A percentile compares a stretch with the other conserved stretches of the same genome.
These are phyloP conservation scores for Oncorhynchus clarkii DNA, from an alignment of 2,113 vertebrate species.

Conservation along the genomic window DNA sequence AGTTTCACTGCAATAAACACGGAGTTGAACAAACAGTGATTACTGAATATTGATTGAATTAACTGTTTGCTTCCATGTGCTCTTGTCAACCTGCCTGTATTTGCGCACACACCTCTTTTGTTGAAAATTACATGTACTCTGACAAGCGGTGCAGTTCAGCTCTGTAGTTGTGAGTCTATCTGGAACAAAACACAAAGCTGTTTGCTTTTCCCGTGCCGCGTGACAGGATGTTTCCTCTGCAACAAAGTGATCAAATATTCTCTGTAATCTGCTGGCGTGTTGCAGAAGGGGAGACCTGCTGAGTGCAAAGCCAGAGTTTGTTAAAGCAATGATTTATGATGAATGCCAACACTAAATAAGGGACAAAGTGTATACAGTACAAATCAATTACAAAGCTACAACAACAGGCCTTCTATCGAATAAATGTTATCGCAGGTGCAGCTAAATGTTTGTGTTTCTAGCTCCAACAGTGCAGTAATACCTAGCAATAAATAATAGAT, in stretches of 20 bases:
- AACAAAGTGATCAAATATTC: conserved; percentile 78
- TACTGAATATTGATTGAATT: conserved; percentile 61
- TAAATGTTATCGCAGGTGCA: too few relatives aligned
- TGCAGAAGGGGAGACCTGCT: conserved; percentile 67
- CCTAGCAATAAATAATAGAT: too few relatives aligned
- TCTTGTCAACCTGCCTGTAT: conserved; percentile 34
- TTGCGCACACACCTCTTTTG: conserved; percentile 52
- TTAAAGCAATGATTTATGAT: conserved; percentile 83
- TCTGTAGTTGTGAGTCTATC: conserved; percentile 59
- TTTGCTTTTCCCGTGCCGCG: conserved; percentile 71
- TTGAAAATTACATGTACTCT: conserved; percentile 65
- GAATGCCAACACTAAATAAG: conserved; percentile 78
- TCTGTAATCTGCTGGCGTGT: conserved; percentile 75
- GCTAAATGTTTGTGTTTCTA: too few relatives aligned
- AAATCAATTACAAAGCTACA: conserved; percentile 76
- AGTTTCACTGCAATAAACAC: neutral
- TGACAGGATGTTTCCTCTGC: conserved; percentile 78
- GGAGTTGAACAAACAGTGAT: conserved; percentile 47
- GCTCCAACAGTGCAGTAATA: too few relatives aligned
- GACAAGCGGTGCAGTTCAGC: conserved; percentile 60
- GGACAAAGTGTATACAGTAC: conserved; percentile 76
- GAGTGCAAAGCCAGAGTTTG: conserved; percentile 75
- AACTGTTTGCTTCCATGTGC: conserved; percentile 52
- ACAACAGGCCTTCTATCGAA: conserved; percentile 56
- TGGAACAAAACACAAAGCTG: conserved; percentile 68